Evolutionary conservation across 2,797 vertebrate genomes (phyloP).

Genomic region (Esox masquinongy): DNA sequence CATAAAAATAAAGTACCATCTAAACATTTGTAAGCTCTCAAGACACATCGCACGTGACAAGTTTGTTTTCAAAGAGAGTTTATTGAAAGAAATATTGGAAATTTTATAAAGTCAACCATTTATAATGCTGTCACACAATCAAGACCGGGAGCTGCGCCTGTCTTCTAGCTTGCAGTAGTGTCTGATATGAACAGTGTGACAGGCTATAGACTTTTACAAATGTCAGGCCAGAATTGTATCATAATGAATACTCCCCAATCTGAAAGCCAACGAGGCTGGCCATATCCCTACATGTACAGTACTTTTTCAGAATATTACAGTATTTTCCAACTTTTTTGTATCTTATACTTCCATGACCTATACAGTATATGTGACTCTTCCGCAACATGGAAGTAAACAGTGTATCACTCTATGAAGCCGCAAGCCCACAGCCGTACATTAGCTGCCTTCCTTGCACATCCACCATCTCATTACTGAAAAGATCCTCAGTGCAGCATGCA

Average conservation of each 20-base stretch:
- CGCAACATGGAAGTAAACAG: conserved; percentile 58
- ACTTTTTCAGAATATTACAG: conserved; percentile 44
- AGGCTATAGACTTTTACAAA: conserved; percentile 25
- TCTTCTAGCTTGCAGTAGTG: conserved; percentile 40
- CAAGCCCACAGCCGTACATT: conserved; percentile 60
- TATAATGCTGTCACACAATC: conserved; percentile 75
- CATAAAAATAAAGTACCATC: neutral
- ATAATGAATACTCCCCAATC: conserved; percentile 17
- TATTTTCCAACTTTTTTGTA: conserved; percentile 42
- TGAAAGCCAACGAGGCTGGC: conserved; percentile 4
- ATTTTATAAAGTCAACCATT: conserved; percentile 77
- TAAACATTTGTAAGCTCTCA: neutral
- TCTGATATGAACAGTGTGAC: conserved; percentile 59
- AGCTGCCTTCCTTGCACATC: conserved; percentile 61
- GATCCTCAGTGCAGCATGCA: conserved; percentile 79
- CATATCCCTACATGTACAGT: conserved; percentile 44
- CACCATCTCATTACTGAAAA: conserved; percentile 38
- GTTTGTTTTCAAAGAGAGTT: conserved; percentile 74
- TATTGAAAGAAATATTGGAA: conserved; percentile 81
- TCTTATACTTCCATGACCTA: conserved; percentile 32
- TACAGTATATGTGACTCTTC: conserved; percentile 50
- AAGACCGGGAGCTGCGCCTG: conserved; percentile 63
- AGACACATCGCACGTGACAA: conserved; percentile 17
- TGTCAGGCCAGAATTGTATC: conserved; percentile 26
- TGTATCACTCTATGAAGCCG: conserved; percentile 62